Base-by-base conservation (phyloP, 2,888 invertebrate genomes). In the Ypsolopha sequella region DNA sequence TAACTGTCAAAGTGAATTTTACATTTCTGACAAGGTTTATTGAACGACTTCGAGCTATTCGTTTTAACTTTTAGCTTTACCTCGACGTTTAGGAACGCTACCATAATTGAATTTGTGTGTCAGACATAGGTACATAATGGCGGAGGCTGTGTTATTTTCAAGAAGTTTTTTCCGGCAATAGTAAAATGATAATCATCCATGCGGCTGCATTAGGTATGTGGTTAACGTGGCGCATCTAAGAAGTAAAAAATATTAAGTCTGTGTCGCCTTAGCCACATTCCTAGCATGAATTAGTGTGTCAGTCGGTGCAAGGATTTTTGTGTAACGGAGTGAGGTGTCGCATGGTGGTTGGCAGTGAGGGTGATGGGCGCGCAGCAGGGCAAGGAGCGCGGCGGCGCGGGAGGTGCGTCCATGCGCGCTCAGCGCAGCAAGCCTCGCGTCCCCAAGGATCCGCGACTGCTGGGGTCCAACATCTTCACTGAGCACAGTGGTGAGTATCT, bases 341-440 rank as follows among this genome's bases (percentile, higher is more conserved):
- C 35, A 49, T 49, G 52, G 51, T 35, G 24, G 46, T 13, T 9
- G 34, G 55, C 55, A 58, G 54, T 56, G 56, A 14, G 50, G 50
- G 87, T 76, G 78, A 96, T 96, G 96, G 96, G 96, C 82, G 95
- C 95, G 76, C 96, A 96, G 90, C 96, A 95, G 89, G 95, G 94
- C 78, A 96, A 96, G 88, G 96, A 96, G 88, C 92, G 94, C 77
- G 91, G 92, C 69, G 89, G 92, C 70, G 90, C 91, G 69, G 88
- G 89, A 75, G 93, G 90, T 68, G 91, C 91, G 70, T 91, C 93
- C 63, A 90, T 92, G 74, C 91, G 93, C 72, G 91, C 92, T 59
- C 89, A 91, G 55, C 91, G 93, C 70, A 92, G 89, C 73, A 93
- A 94, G 85, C 91, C 92, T 63, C 89, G 92, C 72, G 89, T 90